These are phyloP conservation scores for Vulpes lagopus DNA, from an alignment of 2,113 vertebrate species.

Conservation along the genomic window DNA sequence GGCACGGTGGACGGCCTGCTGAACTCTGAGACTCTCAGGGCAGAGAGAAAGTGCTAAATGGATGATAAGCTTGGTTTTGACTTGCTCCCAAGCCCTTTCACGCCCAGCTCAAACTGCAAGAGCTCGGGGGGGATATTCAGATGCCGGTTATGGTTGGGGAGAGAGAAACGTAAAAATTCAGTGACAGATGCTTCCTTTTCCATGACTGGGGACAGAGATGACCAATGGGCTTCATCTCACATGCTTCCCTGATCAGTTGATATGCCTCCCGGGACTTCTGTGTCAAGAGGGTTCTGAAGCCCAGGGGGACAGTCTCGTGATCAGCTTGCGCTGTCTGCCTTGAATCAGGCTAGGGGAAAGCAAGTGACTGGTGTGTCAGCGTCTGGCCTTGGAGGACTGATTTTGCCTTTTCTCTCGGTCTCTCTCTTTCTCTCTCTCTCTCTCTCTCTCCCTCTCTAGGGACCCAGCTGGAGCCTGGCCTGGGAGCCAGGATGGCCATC, in stretches of 20 bases:
- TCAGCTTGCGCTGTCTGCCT: accelerated
- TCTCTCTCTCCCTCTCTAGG: slow-evolving; percentile 27
- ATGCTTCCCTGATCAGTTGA: background rate
- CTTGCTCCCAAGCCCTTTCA: background rate
- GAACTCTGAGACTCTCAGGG: background rate
- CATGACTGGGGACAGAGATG: background rate
- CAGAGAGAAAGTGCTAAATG: background rate
- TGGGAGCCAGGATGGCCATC: slow-evolving; percentile 81
- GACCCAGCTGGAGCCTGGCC: slow-evolving; percentile 58
- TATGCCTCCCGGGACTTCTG: background rate
- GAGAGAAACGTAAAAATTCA: background rate
- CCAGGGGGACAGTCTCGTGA: background rate
- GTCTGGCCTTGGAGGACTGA: background rate
- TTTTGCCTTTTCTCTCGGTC: background rate
- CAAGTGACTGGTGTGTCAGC: background rate
- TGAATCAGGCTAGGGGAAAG: background rate
- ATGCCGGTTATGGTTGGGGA: background rate
- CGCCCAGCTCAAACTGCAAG: background rate
- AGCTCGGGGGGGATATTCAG: background rate
- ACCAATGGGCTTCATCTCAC: background rate
- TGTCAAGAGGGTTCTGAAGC: background rate
- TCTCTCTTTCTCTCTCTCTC: background rate
- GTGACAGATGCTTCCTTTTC: background rate
- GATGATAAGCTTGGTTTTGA: background rate
- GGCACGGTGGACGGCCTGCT: background rate